Conservation (phyloP, 2,888 invertebrate species). For the Mythimna lalbum region DNA sequence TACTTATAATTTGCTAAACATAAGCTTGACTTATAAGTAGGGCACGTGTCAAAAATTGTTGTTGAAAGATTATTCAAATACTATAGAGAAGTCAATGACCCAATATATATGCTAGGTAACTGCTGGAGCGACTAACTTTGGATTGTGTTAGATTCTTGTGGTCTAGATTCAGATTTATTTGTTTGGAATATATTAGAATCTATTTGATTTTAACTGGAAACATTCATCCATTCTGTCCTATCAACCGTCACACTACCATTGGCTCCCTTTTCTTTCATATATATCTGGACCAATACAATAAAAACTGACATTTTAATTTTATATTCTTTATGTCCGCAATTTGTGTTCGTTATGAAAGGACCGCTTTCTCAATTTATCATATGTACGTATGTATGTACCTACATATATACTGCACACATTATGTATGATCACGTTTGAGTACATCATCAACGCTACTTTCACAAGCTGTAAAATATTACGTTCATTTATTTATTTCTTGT, state of each 20-base stretch:
- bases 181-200: too few relatives aligned
- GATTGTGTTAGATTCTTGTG: too few relatives aligned
- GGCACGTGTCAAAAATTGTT: constrained; percentile 14
- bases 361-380: constrained; percentile 38
- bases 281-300: too few relatives aligned
- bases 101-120: constrained; percentile 14
- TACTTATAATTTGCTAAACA: neutral
- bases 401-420: constrained; percentile 21
- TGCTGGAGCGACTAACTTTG: neutral
- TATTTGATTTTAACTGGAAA: too few relatives aligned
- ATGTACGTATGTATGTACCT: neutral
- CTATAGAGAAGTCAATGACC: constrained; percentile 4
- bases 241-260: too few relatives aligned
- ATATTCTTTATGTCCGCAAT: constrained; percentile 1
- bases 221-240: too few relatives aligned
- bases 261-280: too few relatives aligned
- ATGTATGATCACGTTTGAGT: constrained; percentile 40
- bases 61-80: constrained; percentile 11
- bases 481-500: constrained; percentile 20
- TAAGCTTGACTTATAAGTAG: constrained; percentile 1
- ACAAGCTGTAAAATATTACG: constrained; percentile 38
- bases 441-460: constrained; percentile 38
- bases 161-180: too few relatives aligned
- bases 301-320: neutral
- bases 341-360: constrained; percentile 13